phyloP scores from a whole-genome alignment of 2,113 vertebrate genomes.

The Rafetus swinhoei region DNA sequence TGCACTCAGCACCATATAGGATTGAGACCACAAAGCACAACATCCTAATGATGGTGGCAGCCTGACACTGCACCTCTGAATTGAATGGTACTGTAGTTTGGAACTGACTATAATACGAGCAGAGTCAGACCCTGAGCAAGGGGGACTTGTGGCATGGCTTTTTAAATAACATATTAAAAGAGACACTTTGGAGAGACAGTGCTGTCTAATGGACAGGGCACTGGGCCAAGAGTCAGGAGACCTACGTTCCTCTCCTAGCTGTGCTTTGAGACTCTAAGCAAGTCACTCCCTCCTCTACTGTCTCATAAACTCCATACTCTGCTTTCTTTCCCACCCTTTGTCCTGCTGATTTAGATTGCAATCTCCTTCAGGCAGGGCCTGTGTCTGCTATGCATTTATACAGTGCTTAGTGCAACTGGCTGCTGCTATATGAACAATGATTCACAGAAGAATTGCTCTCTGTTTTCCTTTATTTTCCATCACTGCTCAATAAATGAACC shows the following conservation, averaged over 20 bases:
- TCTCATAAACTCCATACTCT: not conserved
- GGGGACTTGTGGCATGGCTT: not conserved
- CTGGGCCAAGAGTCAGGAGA: not conserved
- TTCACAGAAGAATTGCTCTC: accelerated
- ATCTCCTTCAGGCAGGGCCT: not conserved
- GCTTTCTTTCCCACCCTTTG: not conserved
- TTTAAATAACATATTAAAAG: not conserved
- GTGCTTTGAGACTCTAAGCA: not conserved
- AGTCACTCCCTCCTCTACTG: too few species aligned
- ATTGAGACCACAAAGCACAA: not conserved
- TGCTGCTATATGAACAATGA: not conserved
- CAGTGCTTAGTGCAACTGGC: accelerated
- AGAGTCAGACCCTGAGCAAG: not conserved
- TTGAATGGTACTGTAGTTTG: not conserved
- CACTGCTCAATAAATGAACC: not conserved
- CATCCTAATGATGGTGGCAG: not conserved
- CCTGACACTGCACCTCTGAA: not conserved
- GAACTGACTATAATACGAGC: not conserved
- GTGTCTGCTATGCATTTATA: accelerated
- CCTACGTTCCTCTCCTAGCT: not conserved
- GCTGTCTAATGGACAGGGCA: accelerated
- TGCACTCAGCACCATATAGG: not conserved
- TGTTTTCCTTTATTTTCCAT: not conserved
- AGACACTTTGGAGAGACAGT: not conserved
- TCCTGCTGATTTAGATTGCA: not conserved